Conservation (phyloP, 2,888 invertebrate genomes). For the Pycnomerus fuliginosus region DNA sequence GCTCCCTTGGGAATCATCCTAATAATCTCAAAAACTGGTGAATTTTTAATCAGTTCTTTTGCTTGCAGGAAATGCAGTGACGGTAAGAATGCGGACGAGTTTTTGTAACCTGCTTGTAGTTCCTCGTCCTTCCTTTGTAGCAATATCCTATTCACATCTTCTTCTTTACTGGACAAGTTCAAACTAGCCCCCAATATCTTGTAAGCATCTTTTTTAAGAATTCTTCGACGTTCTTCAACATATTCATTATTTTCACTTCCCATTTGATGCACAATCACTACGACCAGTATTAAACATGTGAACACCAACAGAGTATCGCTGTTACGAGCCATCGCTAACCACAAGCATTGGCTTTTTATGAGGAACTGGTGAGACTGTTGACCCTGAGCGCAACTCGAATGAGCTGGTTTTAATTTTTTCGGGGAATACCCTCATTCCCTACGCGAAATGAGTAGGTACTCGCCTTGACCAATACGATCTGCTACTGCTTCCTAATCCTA, state of each 20-base stretch:
- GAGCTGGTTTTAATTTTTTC: no score
- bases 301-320: neutral
- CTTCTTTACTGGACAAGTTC: conserved; percentile 36
- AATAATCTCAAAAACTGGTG: conserved; percentile 67
- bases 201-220: conserved; percentile 3
- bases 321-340: neutral
- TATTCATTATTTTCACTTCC: conserved; percentile 3
- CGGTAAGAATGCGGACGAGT: conserved; percentile 57
- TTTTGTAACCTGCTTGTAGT: conserved; percentile 37
- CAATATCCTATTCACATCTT: conserved; percentile 38
- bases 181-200: conserved; percentile 30
- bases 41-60: conserved; percentile 59
- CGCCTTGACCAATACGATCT: no score
- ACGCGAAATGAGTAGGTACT: no score
- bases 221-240: conserved; percentile 2
- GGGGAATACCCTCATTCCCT: no score
- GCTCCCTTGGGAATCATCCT: conserved; percentile 74
- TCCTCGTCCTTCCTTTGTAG: conserved; percentile 41
- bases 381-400: no score
- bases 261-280: conserved; percentile 2
- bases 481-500: no score
- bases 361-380: conserved; percentile 3
- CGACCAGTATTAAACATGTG: neutral
- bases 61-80: conserved; percentile 66
- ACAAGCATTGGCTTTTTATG: conserved; percentile 1